A percentile compares a stretch with the other conserved stretches of the same genome.
Evolutionary conservation across 1,140 invertebrate species (phyloP).

Genomic region (Bombus superbus): DNA sequence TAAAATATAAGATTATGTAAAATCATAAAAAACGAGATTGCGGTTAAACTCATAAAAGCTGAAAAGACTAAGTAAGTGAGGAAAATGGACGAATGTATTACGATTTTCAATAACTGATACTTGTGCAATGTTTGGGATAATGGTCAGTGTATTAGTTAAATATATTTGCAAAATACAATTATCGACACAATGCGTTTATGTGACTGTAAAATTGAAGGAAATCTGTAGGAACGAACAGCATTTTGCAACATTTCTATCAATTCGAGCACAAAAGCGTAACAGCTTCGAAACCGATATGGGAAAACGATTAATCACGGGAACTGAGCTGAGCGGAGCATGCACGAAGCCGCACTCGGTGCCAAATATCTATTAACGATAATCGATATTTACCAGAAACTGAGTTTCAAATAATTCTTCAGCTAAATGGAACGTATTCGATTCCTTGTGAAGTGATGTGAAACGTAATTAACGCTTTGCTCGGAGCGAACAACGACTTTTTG

Average conservation of each 20-base stretch:
- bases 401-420: not conserved
- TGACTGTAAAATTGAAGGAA: not conserved
- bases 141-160: not conserved
- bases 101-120: not conserved
- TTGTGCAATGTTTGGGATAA: not conserved
- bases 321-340: slow-evolving; percentile 24
- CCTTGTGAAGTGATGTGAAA: not conserved
- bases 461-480: not conserved
- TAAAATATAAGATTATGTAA: not conserved
- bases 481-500: not conserved
- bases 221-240: not conserved
- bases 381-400: slow-evolving; percentile 40
- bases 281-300: slow-evolving; percentile 34
- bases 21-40: not conserved
- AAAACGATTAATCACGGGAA: slow-evolving; percentile 52
- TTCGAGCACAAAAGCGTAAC: slow-evolving; percentile 29
- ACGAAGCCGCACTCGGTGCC: slow-evolving; percentile 38
- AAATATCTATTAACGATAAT: slow-evolving; percentile 54
- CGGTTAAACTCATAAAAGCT: not conserved
- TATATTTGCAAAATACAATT: not conserved
- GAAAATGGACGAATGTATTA: not conserved
- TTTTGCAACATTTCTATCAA: slow-evolving; percentile 39
- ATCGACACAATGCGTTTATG: not conserved
- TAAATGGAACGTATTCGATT: not conserved
- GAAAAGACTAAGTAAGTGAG: not conserved